A percentile compares a stretch with the other conserved stretches of the same genome.
phyloP scores from a whole-genome alignment of 1,140 invertebrate genomes.

The Hyles vespertilio region DNA sequence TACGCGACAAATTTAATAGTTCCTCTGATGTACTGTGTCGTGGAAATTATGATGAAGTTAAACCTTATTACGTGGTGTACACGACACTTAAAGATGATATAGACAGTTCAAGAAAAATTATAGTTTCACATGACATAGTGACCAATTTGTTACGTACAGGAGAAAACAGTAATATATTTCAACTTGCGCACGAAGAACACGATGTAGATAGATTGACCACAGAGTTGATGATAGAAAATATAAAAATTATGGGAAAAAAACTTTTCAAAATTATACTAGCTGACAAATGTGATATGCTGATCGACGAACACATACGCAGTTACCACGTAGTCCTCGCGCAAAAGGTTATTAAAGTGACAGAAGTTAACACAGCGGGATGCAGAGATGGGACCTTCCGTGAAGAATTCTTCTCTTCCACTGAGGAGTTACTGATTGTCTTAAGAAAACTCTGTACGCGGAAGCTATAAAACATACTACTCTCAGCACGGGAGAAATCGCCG shows the following conservation, averaged over 20 bases:
- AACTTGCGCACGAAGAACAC: not conserved
- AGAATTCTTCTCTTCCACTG: conserved; percentile 5
- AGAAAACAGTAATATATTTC: not conserved
- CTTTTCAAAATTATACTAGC: conserved; percentile 1
- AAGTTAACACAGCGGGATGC: not conserved
- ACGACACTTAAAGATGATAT: conserved; percentile 9
- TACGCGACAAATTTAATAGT: conserved; percentile 8
- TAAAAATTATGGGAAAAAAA: conserved; percentile 2
- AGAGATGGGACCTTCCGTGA: not conserved
- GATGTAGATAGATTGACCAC: conserved; percentile 1
- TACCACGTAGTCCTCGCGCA: conserved; percentile 14
- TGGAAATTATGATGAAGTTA: not conserved
- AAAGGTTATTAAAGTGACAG: conserved; percentile 9
- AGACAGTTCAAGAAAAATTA: not conserved
- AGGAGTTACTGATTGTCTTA: not conserved
- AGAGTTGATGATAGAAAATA: conserved; percentile 5
- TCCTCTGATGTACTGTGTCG: not conserved
- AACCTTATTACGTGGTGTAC: conserved; percentile 11
- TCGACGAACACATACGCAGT: not conserved
- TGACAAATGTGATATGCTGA: conserved; percentile 2
- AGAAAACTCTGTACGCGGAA: not conserved
- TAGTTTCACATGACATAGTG: not conserved
- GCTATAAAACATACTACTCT: not conserved
- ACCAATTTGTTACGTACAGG: conserved; percentile 10
- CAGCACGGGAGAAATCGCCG: not conserved